Conservation (phyloP, 1,140 invertebrate species). For the Bombus superbus region DNA sequence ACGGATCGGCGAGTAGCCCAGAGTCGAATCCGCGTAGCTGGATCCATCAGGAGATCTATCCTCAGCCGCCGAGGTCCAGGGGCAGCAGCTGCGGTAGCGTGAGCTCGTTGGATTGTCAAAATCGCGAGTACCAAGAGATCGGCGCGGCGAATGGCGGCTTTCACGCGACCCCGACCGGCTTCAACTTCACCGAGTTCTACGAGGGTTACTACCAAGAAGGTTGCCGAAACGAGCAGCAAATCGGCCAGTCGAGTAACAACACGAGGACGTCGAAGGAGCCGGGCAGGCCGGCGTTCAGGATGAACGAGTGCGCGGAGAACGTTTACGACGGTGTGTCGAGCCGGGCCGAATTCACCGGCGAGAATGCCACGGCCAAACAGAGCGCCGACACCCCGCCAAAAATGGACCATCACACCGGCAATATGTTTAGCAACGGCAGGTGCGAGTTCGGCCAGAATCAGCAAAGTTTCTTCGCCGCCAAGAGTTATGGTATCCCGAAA, state of each 20-base stretch:
- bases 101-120: constrained; percentile 77
- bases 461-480: constrained; percentile 42
- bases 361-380: too few species aligned
- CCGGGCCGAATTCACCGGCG: too few species aligned
- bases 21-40: constrained; percentile 76
- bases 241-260: constrained; percentile 10
- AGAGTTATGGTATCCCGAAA: constrained; percentile 61
- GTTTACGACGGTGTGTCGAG: constrained; percentile 55
- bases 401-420: constrained; percentile 33
- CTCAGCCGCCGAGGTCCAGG: constrained; percentile 76
- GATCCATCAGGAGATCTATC: constrained; percentile 73
- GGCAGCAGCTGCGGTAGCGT: constrained; percentile 79
- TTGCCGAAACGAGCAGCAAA: constrained; percentile 58
- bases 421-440: constrained; percentile 36
- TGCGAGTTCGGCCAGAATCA: constrained; percentile 57
- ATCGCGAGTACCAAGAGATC: constrained; percentile 72
- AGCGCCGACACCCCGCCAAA: constrained; percentile 33
- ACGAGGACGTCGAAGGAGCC: constrained; percentile 61
- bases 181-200: constrained; percentile 76
- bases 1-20: constrained; percentile 79
- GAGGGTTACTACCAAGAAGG: constrained; percentile 75
- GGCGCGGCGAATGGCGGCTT: constrained; percentile 50
- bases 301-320: constrained; percentile 64
- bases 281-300: constrained; percentile 63
- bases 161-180: constrained; percentile 61